Percentiles rank a stretch among this genome's conserved stretches.
Evolutionary conservation across 2,888 invertebrate genomes (phyloP).

Genomic region (Argyresthia albistria): DNA sequence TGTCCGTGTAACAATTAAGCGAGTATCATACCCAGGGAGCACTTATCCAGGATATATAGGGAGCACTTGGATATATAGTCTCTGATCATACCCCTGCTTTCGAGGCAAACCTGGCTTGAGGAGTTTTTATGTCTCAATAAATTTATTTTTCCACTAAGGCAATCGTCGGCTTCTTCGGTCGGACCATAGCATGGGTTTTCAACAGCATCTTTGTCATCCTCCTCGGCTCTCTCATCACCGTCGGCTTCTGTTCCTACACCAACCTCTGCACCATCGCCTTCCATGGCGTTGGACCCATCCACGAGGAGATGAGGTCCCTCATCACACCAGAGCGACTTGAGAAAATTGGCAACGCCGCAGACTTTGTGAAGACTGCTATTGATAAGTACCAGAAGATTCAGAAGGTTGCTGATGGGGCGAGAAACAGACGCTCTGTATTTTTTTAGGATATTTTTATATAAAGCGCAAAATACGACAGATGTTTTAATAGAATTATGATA

Average conservation of each 20-base stretch:
- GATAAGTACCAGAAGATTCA: constrained; percentile 71
- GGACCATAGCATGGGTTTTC: constrained; percentile 45
- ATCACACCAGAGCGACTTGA: constrained; percentile 74
- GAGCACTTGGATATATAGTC: too few relatives aligned
- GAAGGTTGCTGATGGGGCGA: constrained; percentile 27
- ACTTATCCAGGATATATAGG: too few relatives aligned
- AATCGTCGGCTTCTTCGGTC: constrained; percentile 40
- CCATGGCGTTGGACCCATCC: constrained; percentile 73
- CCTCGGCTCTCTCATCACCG: constrained; percentile 52
- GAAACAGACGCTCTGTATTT: constrained; percentile 16
- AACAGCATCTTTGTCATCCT: constrained; percentile 60
- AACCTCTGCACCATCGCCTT: constrained; percentile 74
- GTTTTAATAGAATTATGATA: too few relatives aligned
- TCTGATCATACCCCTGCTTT: too few relatives aligned
- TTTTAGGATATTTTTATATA: background rate
- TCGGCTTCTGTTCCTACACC: constrained; percentile 73
- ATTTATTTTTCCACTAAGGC: constrained; percentile 33
- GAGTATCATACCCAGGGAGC: too few relatives aligned
- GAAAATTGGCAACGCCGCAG: constrained; percentile 70
- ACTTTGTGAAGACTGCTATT: constrained; percentile 74
- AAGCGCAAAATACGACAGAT: too few relatives aligned
- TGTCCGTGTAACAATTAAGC: too few relatives aligned
- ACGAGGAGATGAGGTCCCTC: constrained; percentile 67
- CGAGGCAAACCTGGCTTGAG: too few relatives aligned
- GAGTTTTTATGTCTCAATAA: too few relatives aligned